Percentiles rank a stretch among this genome's conserved stretches.
Conservation (phyloP, 2,797 vertebrate species). For the Pelodytes ibericus region DNA sequence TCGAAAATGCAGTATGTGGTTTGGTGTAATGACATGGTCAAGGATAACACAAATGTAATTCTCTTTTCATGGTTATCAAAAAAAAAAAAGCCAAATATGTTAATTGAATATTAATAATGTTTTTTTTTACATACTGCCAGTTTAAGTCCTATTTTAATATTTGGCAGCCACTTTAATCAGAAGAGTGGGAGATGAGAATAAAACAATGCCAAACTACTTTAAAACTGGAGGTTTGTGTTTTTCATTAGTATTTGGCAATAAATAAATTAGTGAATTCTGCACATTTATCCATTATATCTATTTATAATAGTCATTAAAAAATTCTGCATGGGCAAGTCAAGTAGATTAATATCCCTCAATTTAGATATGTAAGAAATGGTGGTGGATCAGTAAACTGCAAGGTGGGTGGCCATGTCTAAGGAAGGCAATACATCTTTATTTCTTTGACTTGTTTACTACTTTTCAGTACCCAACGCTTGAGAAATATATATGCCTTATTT, state of each 20-base stretch:
- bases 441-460: too few species aligned
- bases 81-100: constrained; percentile 15
- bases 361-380: too few species aligned
- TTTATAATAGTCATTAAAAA: constrained; percentile 4
- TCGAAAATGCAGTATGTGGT: constrained; percentile 8
- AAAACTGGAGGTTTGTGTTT: constrained; percentile 29
- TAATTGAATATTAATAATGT: constrained; percentile 34
- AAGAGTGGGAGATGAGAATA: constrained; percentile 10
- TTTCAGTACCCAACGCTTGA: too few species aligned
- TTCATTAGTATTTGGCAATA: constrained; percentile 45
- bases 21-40: constrained; percentile 17
- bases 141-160: constrained; percentile 6
- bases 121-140: constrained; percentile 8
- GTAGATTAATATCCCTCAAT: too few species aligned
- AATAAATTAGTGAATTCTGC: background rate
- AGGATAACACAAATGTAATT: constrained; percentile 8
- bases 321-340: too few species aligned
- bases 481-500: too few species aligned
- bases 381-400: too few species aligned
- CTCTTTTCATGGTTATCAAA: constrained; percentile 33
- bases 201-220: constrained; percentile 12
- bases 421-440: too few species aligned
- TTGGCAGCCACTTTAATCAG: constrained; percentile 17
- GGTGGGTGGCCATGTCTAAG: too few species aligned
- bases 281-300: background rate